Percentiles rank a stretch among this genome's conserved stretches.
Evolutionary conservation across 2,113 vertebrate genomes (phyloP).

Genomic region (Rutilus rutilus): DNA sequence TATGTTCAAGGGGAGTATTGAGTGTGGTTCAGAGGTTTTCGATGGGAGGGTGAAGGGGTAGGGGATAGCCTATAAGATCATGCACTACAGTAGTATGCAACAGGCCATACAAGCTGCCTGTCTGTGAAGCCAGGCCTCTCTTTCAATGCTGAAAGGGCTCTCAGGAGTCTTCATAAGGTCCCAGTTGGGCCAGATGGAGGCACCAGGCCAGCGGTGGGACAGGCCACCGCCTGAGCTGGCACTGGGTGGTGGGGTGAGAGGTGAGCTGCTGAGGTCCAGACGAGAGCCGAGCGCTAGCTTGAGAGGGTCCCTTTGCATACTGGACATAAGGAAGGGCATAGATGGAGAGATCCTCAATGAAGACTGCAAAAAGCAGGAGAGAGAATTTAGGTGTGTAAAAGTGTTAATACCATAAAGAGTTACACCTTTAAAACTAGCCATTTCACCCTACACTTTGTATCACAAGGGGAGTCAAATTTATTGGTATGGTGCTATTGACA

Average conservation of each 20-base stretch:
- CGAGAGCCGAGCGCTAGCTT: constrained; percentile 84
- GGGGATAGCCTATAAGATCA: background rate
- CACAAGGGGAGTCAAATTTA: too few species aligned
- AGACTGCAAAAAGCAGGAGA: constrained; percentile 74
- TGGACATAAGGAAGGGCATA: constrained; percentile 88
- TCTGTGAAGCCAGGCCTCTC: constrained; percentile 93
- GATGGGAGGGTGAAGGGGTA: background rate
- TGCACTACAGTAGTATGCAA: background rate
- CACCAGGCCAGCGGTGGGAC: constrained; percentile 89
- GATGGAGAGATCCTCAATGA: constrained; percentile 94
- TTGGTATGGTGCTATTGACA: too few species aligned
- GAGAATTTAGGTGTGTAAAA: too few species aligned
- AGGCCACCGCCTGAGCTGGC: constrained; percentile 77
- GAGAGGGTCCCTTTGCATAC: constrained; percentile 86
- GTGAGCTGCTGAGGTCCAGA: constrained; percentile 86
- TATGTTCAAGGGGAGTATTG: background rate
- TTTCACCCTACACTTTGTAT: background rate
- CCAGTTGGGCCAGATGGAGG: constrained; percentile 89
- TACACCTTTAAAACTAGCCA: background rate
- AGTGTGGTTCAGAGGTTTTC: background rate
- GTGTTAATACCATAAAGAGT: background rate
- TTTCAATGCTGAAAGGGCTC: constrained; percentile 94
- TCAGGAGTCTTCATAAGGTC: constrained; percentile 88
- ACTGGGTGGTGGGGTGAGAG: constrained; percentile 80
- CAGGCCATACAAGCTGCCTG: constrained; percentile 88